Evolutionary conservation across 2,797 vertebrate genomes (phyloP), one percentile per base, ranked within the genome.

Genomic region (Sternarchorhynchus goeldii): DNA sequence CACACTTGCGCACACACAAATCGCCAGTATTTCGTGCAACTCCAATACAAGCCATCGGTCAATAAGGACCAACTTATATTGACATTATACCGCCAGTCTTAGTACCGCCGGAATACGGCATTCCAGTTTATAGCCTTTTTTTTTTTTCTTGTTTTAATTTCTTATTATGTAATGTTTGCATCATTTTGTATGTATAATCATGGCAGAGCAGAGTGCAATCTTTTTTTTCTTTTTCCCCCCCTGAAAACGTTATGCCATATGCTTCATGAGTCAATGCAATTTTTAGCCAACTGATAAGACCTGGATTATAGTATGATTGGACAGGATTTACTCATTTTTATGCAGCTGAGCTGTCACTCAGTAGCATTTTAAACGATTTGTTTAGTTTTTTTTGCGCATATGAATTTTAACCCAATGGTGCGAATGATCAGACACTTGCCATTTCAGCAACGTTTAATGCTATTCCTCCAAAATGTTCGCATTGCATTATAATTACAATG

Each of bases 201-300:
- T 65, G 71, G 87, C 87, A 81, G 83, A 86, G 85, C 88, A 82
- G 81, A 85, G 89, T 89, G 88, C 89, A 90, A 89, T 88, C 84
- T 74, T 71, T 84, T 41, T 1, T 58, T 76, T 62, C 76, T 8
- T 45, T 56, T 60, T 77, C 50, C 66, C 82, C 85, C 79, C 76
- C 80, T 79, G 69, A 63, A 74, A 77, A 80, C 86, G 77, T 77
- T 81, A 84, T 78, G 45, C 36, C 55, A 67, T 41, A n/a, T 76
- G 57, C 45, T 56, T 56, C 1, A n/a, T 25, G 14, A 68, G 53
- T 70, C 72, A 58, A 29, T 72, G 57, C 32, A 66, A 58, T 70
- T 69, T 77, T 81, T 73, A 53, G 64, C 75, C 50, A 81, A 64
- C 50, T 64, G 34, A 53, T 45, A 18, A 67, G 39, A 73, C 18